phyloP scores from a whole-genome alignment of 2,113 vertebrate genomes.

The Poeciliopsis prolifica region DNA sequence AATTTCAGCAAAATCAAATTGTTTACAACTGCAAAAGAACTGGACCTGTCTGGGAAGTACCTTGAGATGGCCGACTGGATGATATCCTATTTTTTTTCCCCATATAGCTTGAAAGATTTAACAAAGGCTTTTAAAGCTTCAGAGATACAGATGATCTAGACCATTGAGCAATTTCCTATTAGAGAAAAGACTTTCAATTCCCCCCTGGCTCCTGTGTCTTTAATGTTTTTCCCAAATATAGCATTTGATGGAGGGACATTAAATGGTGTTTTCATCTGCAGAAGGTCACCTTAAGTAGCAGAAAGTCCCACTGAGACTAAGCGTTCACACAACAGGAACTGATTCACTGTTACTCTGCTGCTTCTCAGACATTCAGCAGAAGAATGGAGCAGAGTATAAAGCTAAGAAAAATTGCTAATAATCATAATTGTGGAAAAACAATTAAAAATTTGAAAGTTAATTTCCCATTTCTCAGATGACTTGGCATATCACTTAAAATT shows the following conservation, averaged over 20 bases:
- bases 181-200: constrained; percentile 5
- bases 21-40: no score
- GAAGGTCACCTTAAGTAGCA: constrained; percentile 64
- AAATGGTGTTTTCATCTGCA: constrained; percentile 28
- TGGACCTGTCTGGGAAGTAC: no score
- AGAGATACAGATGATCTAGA: constrained; percentile 2
- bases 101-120: not conserved
- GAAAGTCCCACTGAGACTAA: constrained; percentile 44
- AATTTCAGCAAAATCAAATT: no score
- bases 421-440: constrained; percentile 38
- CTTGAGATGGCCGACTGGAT: not conserved
- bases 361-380: constrained; percentile 38
- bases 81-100: not conserved
- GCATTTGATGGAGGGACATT: constrained; percentile 31
- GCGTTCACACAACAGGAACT: constrained; percentile 37
- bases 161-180: constrained; percentile 3
- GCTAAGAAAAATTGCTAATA: constrained; percentile 46
- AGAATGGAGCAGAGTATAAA: constrained; percentile 47
- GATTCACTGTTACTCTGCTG: constrained; percentile 57
- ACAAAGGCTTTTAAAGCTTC: not conserved
- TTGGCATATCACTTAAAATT: constrained; percentile 93
- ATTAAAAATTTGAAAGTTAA: constrained; percentile 71
- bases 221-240: constrained; percentile 22
- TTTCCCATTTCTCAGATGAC: constrained; percentile 79
- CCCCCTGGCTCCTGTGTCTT: constrained; percentile 6